Conservation (phyloP, 2,888 invertebrate genomes). For the Pimpla rufipes region DNA sequence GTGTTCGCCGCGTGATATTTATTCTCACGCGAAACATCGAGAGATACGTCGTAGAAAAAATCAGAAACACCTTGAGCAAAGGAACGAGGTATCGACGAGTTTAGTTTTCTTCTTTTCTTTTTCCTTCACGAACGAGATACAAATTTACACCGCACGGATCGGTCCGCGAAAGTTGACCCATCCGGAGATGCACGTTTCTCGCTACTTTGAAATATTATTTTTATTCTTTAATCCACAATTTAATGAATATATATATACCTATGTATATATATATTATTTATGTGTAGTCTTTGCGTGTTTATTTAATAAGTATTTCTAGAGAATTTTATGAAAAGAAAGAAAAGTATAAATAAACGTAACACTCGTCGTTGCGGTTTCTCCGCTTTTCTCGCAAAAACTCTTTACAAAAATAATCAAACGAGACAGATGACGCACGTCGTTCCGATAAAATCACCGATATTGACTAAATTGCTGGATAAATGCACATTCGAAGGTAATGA, state of each 20-base stretch:
- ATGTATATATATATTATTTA: too few species aligned
- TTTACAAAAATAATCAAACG: neutral
- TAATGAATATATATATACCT: constrained; percentile 5
- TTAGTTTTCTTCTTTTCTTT: constrained; percentile 28
- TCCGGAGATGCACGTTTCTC: constrained; percentile 6
- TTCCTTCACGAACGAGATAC: constrained; percentile 62
- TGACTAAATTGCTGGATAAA: constrained; percentile 8
- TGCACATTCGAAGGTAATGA: constrained; percentile 7
- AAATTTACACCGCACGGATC: constrained; percentile 73
- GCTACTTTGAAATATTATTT: constrained; percentile 6
- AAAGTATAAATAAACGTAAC: too few species aligned
- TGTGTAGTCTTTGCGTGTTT: too few species aligned
- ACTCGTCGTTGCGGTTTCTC: too few species aligned
- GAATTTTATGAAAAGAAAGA: too few species aligned
- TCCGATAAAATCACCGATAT: neutral
- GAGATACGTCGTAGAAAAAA: constrained; percentile 60
- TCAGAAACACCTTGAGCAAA: constrained; percentile 70
- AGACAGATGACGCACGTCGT: neutral
- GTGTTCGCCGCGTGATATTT: constrained; percentile 15
- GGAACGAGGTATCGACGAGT: constrained; percentile 65
- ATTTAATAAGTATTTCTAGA: too few species aligned
- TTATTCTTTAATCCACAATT: constrained; percentile 4
- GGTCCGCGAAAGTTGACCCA: constrained; percentile 45
- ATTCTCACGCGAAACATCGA: constrained; percentile 57
- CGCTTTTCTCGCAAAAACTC: constrained; percentile 2